phyloP scores from a whole-genome alignment of 2,888 invertebrate species.

The Isoperla grammatica region DNA sequence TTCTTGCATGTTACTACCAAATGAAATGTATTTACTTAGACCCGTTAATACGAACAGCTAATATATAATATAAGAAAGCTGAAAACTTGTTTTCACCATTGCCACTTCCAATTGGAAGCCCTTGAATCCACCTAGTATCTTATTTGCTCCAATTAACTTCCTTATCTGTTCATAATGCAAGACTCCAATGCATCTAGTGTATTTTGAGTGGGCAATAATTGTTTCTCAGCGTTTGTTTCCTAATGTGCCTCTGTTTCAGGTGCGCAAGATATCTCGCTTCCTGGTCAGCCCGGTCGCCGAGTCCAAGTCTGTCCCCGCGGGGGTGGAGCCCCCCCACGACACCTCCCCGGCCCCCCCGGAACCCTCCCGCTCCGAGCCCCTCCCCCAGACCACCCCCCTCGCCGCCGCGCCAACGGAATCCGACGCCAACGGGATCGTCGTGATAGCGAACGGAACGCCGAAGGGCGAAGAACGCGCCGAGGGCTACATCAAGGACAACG shows the following conservation, averaged over 20 bases:
- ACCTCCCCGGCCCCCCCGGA: not conserved
- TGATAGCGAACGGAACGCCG: not conserved
- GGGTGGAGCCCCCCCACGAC: conserved; percentile 38
- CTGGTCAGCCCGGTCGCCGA: conserved; percentile 68
- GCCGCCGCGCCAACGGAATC: conserved; percentile 18
- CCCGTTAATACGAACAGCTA: no score
- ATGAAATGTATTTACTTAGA: no score
- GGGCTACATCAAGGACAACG: conserved; percentile 3
- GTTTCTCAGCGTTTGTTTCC: no score
- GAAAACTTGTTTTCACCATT: no score
- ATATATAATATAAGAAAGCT: no score
- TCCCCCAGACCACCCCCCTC: conserved; percentile 1
- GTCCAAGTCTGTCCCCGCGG: conserved; percentile 36
- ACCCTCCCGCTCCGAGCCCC: not conserved
- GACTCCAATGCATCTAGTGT: no score
- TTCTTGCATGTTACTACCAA: no score
- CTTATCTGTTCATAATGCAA: no score
- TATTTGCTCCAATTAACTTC: no score
- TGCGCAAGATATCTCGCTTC: conserved; percentile 72
- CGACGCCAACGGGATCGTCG: conserved; percentile 13
- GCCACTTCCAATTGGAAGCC: no score
- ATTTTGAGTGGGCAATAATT: no score
- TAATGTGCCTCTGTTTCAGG: conserved; percentile 34
- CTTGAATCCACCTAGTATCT: no score
- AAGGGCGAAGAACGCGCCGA: conserved; percentile 31